phyloP scores from a whole-genome alignment of 2,113 vertebrate genomes.

The Burhinus oedicnemus region DNA sequence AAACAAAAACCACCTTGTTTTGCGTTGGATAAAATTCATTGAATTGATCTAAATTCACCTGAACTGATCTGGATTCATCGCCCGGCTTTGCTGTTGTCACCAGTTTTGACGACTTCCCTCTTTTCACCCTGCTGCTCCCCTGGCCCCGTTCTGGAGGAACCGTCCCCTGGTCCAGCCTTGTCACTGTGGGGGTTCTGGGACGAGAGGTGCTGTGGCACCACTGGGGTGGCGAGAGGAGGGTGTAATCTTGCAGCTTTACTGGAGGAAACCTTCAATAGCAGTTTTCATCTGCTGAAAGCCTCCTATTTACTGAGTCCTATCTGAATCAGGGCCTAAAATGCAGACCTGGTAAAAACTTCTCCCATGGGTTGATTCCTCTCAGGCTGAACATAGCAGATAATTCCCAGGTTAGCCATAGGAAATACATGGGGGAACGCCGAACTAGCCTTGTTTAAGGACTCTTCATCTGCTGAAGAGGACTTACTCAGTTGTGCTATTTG shows the following conservation, averaged over 20 bases:
- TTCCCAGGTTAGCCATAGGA: background rate
- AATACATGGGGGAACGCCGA: fast-evolving
- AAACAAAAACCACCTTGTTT: background rate
- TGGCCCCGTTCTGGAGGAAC: fast-evolving
- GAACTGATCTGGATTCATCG: fast-evolving
- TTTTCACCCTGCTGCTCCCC: too few relatives aligned
- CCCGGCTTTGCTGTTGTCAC: background rate
- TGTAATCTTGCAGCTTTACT: background rate
- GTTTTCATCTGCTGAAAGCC: background rate
- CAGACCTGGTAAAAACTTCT: background rate
- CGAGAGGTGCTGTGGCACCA: fast-evolving
- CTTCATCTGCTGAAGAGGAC: background rate
- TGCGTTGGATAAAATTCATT: background rate
- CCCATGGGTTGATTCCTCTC: too few relatives aligned
- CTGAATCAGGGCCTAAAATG: fast-evolving
- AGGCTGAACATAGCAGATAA: background rate
- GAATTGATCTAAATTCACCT: fast-evolving
- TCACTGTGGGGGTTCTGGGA: fast-evolving
- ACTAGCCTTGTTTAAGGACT: background rate
- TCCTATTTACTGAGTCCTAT: background rate
- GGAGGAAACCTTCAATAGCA: background rate
- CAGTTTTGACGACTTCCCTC: fast-evolving
- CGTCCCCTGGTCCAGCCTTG: fast-evolving
- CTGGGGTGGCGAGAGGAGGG: background rate
- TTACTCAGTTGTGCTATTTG: background rate